Percentiles rank a stretch among this genome's conserved stretches.
phyloP scores from a whole-genome alignment of 2,888 invertebrate species.

The Amphimallon solstitiale region DNA sequence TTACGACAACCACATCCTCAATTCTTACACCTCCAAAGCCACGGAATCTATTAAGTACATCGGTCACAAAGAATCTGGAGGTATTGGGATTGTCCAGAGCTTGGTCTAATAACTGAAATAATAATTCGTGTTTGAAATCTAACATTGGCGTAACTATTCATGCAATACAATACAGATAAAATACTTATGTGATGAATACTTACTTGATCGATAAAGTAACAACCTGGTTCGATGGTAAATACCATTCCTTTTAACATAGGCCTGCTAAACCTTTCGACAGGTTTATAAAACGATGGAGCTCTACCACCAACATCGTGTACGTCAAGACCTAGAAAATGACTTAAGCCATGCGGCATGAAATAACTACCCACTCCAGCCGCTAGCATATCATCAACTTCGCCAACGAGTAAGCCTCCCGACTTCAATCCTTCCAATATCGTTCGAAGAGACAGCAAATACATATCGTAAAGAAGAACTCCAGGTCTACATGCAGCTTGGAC shows the following conservation, averaged over 20 bases:
- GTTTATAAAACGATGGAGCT: conserved; percentile 69
- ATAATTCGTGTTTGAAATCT: neutral
- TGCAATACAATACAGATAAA: neutral
- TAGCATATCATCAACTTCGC: conserved; percentile 79
- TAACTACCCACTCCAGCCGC: conserved; percentile 79
- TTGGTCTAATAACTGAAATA: conserved; percentile 77
- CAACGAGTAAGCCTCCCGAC: conserved; percentile 80
- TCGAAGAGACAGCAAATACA: conserved; percentile 85
- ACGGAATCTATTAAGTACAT: conserved; percentile 78
- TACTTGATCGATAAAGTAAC: conserved; percentile 91
- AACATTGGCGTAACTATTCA: no score
- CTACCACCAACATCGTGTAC: conserved; percentile 99
- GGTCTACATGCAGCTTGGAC: conserved; percentile 86
- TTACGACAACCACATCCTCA: conserved; percentile 84
- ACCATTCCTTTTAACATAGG: conserved; percentile 82
- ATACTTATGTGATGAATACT: conserved; percentile 35
- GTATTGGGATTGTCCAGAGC: conserved; percentile 80
- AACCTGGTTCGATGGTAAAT: conserved; percentile 96
- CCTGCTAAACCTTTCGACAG: conserved; percentile 81
- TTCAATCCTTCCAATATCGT: conserved; percentile 80
- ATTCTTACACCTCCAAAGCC: conserved; percentile 95
- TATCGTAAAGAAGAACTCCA: conserved; percentile 91
- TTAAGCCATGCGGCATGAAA: conserved; percentile 97
- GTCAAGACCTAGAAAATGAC: conserved; percentile 94
- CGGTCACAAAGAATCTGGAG: conserved; percentile 79